phyloP scores from a whole-genome alignment of 2,888 invertebrate species.

The Galeruca laticollis region DNA sequence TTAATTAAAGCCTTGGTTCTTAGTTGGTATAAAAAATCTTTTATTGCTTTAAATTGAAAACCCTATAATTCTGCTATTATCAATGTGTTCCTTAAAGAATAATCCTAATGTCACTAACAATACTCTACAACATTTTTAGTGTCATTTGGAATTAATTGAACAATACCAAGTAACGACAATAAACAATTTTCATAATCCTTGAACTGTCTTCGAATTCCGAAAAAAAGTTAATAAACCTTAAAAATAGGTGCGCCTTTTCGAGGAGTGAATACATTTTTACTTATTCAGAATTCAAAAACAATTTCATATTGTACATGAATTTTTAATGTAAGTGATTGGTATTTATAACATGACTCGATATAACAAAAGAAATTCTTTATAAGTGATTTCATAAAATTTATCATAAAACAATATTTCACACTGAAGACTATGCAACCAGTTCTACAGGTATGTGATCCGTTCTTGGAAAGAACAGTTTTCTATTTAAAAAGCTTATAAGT shows the following conservation, averaged over 20 bases:
- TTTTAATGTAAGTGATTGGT: constrained; percentile 1
- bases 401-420: neutral
- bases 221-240: neutral
- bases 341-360: neutral
- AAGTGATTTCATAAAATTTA: neutral
- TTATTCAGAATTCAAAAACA: neutral
- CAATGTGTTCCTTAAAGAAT: too few relatives aligned
- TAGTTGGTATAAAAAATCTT: too few relatives aligned
- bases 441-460: neutral
- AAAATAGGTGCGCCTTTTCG: constrained; percentile 3
- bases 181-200: neutral
- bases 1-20: neutral
- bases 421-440: neutral
- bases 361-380: constrained; percentile 3
- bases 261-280: neutral
- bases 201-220: neutral
- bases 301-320: neutral
- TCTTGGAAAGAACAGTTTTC: neutral
- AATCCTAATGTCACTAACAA: too few relatives aligned
- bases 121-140: too few relatives aligned
- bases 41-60: too few relatives aligned
- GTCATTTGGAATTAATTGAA: too few relatives aligned
- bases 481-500: neutral
- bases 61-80: too few relatives aligned
- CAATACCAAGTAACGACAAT: neutral